Evolutionary conservation across 2,113 vertebrate species (phyloP).

Genomic region (Pomatostomus ruficeps): DNA sequence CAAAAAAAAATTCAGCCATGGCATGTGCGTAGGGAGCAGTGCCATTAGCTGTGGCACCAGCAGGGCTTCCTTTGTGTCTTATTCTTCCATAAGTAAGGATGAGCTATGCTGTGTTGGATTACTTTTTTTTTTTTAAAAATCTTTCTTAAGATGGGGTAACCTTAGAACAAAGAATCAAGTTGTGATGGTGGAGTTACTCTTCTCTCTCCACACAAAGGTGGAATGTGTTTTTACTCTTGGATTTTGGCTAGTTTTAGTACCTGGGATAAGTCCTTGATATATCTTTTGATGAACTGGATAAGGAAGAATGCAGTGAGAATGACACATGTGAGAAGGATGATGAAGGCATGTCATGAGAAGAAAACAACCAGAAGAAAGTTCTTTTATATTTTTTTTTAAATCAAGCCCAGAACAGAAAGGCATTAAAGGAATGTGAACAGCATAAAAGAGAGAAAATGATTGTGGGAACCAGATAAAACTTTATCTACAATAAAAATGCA

Average conservation of each 20-base stretch:
- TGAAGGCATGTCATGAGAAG: neutral
- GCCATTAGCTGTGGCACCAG: neutral
- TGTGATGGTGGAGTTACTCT: neutral
- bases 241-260: neutral
- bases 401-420: neutral
- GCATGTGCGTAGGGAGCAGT: neutral
- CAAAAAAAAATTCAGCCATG: neutral
- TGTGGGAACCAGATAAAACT: neutral
- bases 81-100: neutral
- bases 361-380: neutral
- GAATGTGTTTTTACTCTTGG: neutral
- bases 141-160: neutral
- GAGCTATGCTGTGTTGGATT: neutral
- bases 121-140: neutral
- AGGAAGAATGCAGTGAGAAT: neutral
- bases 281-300: neutral
- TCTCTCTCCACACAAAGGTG: neutral
- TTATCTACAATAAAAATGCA: neutral
- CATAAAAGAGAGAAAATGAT: neutral
- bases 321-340: neutral
- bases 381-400: too few relatives aligned
- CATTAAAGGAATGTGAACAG: neutral
- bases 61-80: neutral
- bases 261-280: neutral
- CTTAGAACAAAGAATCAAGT: neutral